phyloP scores from a whole-genome alignment of 2,888 invertebrate genomes.

The Sepioteuthis lessoniana region DNA sequence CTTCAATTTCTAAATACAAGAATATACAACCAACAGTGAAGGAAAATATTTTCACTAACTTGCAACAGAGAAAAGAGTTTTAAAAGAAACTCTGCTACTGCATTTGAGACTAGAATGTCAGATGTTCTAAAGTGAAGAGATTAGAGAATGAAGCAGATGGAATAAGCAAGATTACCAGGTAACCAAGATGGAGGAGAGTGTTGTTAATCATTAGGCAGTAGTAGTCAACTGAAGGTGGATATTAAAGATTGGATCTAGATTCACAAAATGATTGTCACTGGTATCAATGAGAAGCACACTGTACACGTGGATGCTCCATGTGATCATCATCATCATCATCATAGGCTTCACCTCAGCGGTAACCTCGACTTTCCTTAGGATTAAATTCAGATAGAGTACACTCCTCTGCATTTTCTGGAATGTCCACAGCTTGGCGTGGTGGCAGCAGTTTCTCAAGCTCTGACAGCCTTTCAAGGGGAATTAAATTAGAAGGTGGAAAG shows the following conservation, averaged over 20 bases:
- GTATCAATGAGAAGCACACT: slow-evolving; percentile 72
- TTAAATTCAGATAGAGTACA: slow-evolving; percentile 84
- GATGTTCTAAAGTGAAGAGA: not conserved
- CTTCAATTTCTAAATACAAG: too few species aligned
- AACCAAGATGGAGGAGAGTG: not conserved
- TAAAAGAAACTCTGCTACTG: slow-evolving; percentile 18
- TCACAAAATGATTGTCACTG: not conserved
- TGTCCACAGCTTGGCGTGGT: slow-evolving; percentile 78
- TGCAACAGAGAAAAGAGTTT: not conserved
- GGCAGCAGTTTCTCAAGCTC: slow-evolving; percentile 71
- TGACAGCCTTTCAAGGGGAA: slow-evolving; percentile 82
- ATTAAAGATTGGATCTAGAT: not conserved
- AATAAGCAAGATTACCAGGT: slow-evolving; percentile 10
- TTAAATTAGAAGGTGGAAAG: slow-evolving; percentile 82
- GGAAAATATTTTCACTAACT: slow-evolving; percentile 10
- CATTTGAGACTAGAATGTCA: not conserved
- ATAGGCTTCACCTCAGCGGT: slow-evolving; percentile 54
- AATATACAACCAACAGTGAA: not conserved
- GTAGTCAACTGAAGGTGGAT: slow-evolving; percentile 23
- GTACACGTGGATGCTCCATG: slow-evolving; percentile 67
- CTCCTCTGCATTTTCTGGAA: slow-evolving; percentile 87
- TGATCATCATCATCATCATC: slow-evolving; percentile 72
- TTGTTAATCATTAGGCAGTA: not conserved
- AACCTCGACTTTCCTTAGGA: slow-evolving; percentile 79
- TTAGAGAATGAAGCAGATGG: slow-evolving; percentile 12